Evolutionary conservation across 2,888 invertebrate genomes (phyloP).

Genomic region (Exocentrus adspersus): DNA sequence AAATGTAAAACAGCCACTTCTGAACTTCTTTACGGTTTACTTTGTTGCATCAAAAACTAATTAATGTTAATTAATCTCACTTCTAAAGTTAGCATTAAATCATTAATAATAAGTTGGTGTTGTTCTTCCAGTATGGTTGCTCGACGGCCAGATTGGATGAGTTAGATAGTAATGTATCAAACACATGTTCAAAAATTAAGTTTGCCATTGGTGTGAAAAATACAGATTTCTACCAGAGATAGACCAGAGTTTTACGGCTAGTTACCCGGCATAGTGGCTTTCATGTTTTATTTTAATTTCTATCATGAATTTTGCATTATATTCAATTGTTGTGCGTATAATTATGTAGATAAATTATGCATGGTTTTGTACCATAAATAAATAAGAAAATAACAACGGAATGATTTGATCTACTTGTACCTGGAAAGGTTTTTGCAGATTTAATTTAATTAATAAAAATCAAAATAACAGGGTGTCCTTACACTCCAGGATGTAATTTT

Average conservation of each 20-base stretch:
- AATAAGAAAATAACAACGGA: neutral
- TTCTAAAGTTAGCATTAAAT: too few relatives aligned
- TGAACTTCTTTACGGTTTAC: too few relatives aligned
- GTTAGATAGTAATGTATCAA: neutral
- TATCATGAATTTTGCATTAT: neutral
- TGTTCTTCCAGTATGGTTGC: neutral
- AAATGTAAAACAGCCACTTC: too few relatives aligned
- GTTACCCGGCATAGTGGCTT: slow-evolving; percentile 3
- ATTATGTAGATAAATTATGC: slow-evolving; percentile 5
- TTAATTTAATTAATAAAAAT: neutral
- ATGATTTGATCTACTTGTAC: neutral
- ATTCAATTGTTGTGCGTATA: slow-evolving; percentile 9
- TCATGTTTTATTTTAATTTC: slow-evolving; percentile 7
- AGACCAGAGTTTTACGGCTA: slow-evolving; percentile 2
- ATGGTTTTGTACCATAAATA: slow-evolving; percentile 8
- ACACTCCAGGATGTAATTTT: neutral
- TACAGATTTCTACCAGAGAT: neutral
- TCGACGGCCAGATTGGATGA: neutral
- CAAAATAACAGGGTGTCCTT: neutral
- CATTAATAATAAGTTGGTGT: neutral
- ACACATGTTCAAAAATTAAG: neutral
- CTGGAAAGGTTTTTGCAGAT: neutral
- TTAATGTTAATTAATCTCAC: too few relatives aligned
- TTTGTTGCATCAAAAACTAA: too few relatives aligned
- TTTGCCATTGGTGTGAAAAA: neutral